Percentiles rank a stretch among this genome's conserved stretches.
phyloP scores from a whole-genome alignment of 2,113 vertebrate genomes.

The Bubalus kerabau region DNA sequence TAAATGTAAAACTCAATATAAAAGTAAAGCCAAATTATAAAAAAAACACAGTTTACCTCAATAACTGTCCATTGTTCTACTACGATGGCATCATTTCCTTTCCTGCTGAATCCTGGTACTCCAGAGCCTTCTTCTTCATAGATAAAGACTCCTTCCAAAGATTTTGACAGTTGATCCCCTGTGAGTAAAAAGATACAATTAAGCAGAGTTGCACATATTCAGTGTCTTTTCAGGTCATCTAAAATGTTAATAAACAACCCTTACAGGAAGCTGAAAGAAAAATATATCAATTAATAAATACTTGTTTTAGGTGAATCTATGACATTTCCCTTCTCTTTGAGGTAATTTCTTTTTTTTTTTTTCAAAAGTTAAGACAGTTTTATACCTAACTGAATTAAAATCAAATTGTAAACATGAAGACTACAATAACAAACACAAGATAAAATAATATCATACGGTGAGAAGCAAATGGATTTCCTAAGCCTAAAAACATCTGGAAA shows the following conservation, averaged over 20 bases:
- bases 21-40: slow-evolving; percentile 35
- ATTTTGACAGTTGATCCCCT: slow-evolving; percentile 92
- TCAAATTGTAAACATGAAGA: neutral
- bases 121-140: slow-evolving; percentile 89
- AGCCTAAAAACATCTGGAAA: slow-evolving; percentile 21
- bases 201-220: neutral
- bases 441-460: neutral
- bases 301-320: neutral
- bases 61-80: slow-evolving; percentile 98
- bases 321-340: neutral
- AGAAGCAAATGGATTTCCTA: neutral
- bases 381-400: slow-evolving; percentile 6
- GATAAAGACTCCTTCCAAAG: slow-evolving; percentile 95
- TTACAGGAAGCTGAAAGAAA: neutral
- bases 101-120: slow-evolving; percentile 76
- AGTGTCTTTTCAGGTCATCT: neutral
- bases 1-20: neutral
- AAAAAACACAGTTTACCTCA: slow-evolving; percentile 83
- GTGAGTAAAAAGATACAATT: slow-evolving; percentile 25
- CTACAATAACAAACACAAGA: neutral
- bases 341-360: neutral
- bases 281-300: neutral
- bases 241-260: neutral
- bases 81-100: slow-evolving; percentile 94
- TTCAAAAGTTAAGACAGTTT: neutral